Percentiles rank a stretch among this genome's conserved stretches.
Conservation (phyloP, 2,888 invertebrate genomes). For the Eristalis intricaria region DNA sequence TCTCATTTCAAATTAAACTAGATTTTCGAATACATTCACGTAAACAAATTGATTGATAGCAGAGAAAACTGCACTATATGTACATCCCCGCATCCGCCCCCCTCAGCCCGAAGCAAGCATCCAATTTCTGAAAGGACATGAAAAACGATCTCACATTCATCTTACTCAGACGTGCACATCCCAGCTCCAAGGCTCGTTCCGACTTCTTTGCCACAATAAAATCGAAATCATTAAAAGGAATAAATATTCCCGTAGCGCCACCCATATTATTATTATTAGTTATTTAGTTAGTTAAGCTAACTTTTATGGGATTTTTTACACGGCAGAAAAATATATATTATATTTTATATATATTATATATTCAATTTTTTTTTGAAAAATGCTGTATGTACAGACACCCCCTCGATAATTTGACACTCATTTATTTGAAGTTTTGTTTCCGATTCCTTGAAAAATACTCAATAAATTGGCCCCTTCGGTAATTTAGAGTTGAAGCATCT, state of each 20-base stretch:
- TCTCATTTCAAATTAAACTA: background rate
- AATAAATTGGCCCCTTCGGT: no score
- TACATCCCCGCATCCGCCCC: background rate
- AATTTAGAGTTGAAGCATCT: no score
- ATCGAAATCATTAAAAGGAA: conserved; percentile 43
- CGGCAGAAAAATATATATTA: no score
- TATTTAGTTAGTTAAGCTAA: no score
- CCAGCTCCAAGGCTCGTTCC: background rate
- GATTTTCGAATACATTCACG: background rate
- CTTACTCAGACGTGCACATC: background rate
- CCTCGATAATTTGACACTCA: no score
- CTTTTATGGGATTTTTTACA: no score
- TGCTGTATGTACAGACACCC: no score
- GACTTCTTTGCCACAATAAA: conserved; percentile 4
- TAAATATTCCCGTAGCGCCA: conserved; percentile 43
- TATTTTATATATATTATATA: no score
- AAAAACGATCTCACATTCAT: background rate
- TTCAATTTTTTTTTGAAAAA: no score
- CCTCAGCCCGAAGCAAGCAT: background rate
- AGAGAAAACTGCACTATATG: background rate
- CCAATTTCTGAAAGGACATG: background rate
- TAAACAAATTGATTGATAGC: background rate
- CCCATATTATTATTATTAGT: no score
- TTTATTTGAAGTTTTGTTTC: no score
- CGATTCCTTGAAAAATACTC: no score